Evolutionary conservation across 1,140 invertebrate genomes (phyloP), one percentile per base, ranked within the genome.

Genomic region (Gonatopus flavifemur): DNA sequence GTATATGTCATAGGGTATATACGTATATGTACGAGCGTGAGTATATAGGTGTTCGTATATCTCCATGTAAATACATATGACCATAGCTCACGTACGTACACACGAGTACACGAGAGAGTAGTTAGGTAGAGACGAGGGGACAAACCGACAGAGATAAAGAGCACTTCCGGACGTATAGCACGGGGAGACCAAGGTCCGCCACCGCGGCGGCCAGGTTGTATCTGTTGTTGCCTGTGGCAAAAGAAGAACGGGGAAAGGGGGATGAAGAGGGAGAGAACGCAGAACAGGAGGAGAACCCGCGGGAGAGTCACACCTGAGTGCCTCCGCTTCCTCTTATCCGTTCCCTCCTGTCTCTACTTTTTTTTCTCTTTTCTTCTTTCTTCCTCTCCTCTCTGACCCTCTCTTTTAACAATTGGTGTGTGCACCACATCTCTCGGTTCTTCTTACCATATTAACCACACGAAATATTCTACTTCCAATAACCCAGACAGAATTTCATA

Each of bases 71-170:
- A n/a, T n/a, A n/a, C n/a, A n/a, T n/a, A n/a, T n/a, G n/a, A n/a
- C n/a, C n/a, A n/a, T n/a, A 10, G 16, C 15, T 36, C 35, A 18
- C 35, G 13, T 15, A 49, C 45, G 46, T 31, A 24, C 36, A 41
- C 43, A 53, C 39, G 39, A 24, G 35, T 35, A 24, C 47, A 38
- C 49, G 36, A 22, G 32, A 38, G 39, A n/a, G n/a, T n/a, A n/a
- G n/a, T n/a, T 33, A 49, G 57, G 66, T 56, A 54, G 50, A 49
- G 50, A 56, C 64, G 69, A 67, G 70, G 72, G 74, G 73, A 77
- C 74, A 76, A 63, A 70, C 74, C 64, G 70, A 76, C 74, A 73
- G 70, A 76, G 74, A 77, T 76, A 77, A 76, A 77, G 69, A 72
- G 67, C 67, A 72, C 71, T 77, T 76, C 74, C 75, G 75, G 72